Percentiles rank a stretch among this genome's conserved stretches.
These are phyloP conservation scores for Albula goreensis DNA, from an alignment of 2,113 vertebrate genomes.

Conservation along the genomic window DNA sequence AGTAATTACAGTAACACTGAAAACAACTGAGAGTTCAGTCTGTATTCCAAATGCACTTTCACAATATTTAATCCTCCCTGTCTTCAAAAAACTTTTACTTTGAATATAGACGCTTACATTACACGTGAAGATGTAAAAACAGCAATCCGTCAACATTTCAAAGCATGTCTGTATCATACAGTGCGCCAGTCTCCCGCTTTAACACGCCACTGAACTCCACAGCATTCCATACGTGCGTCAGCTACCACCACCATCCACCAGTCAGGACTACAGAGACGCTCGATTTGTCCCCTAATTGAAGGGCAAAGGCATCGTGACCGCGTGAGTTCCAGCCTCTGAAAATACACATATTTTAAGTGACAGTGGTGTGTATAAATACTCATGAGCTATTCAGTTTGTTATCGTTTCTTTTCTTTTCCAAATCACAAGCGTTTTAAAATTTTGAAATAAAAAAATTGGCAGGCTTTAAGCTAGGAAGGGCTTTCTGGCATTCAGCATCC, in stretches of 20 bases:
- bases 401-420: no score
- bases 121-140: neutral
- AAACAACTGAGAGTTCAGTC: neutral
- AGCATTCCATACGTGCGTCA: neutral
- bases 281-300: slow-evolving; percentile 10
- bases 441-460: no score
- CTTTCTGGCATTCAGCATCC: no score
- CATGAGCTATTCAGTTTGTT: neutral
- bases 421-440: no score
- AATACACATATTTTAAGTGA: neutral
- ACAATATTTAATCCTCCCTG: neutral
- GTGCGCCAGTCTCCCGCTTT: neutral
- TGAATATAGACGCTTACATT: neutral
- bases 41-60: neutral
- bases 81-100: neutral
- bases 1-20: neutral
- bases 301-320: neutral
- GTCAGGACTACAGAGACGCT: neutral
- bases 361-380: neutral
- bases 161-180: neutral
- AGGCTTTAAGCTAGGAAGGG: no score
- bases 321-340: neutral
- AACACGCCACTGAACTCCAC: slow-evolving; percentile 4
- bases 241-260: neutral
- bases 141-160: neutral